These are phyloP conservation scores for Python bivittatus DNA, from an alignment of 2,113 vertebrate genomes.

Conservation along the genomic window DNA sequence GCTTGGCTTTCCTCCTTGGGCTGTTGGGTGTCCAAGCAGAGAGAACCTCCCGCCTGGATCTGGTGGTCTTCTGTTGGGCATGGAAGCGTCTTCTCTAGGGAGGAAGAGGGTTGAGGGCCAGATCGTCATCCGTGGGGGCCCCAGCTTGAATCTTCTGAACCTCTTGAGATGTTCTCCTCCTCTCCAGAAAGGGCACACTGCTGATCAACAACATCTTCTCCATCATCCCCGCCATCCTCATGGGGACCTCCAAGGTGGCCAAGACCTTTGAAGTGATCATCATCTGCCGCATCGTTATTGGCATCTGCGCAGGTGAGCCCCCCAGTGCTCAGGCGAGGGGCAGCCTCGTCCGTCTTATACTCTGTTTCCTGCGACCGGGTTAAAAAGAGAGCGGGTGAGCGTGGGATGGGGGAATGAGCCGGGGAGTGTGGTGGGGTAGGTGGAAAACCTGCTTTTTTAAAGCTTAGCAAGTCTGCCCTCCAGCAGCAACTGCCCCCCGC, in stretches of 20 bases:
- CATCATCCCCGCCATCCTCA: slow-evolving; percentile 85
- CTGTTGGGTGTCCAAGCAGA: background rate
- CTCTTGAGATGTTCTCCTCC: background rate
- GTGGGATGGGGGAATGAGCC: too few relatives aligned
- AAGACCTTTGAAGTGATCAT: slow-evolving; percentile 90
- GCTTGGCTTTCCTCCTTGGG: background rate
- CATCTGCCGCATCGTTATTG: slow-evolving; percentile 82
- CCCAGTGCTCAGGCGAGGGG: background rate
- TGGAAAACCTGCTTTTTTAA: too few relatives aligned
- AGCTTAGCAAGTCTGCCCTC: too few relatives aligned
- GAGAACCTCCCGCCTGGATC: background rate
- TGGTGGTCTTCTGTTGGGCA: background rate
- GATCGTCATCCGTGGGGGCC: background rate
- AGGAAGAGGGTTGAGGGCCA: background rate
- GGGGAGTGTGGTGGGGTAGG: too few relatives aligned
- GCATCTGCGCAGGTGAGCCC: slow-evolving; percentile 88
- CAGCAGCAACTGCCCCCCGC: too few relatives aligned
- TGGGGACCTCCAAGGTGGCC: slow-evolving; percentile 83
- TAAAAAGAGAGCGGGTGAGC: background rate
- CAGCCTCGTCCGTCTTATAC: background rate
- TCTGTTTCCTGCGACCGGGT: background rate
- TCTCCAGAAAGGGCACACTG: slow-evolving; percentile 87
- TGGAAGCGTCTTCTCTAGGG: background rate
- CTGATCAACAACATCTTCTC: slow-evolving; percentile 96
- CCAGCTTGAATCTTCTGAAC: background rate